Base-by-base conservation (phyloP, 2,888 invertebrate species). In the Coleophora flavipennella region DNA sequence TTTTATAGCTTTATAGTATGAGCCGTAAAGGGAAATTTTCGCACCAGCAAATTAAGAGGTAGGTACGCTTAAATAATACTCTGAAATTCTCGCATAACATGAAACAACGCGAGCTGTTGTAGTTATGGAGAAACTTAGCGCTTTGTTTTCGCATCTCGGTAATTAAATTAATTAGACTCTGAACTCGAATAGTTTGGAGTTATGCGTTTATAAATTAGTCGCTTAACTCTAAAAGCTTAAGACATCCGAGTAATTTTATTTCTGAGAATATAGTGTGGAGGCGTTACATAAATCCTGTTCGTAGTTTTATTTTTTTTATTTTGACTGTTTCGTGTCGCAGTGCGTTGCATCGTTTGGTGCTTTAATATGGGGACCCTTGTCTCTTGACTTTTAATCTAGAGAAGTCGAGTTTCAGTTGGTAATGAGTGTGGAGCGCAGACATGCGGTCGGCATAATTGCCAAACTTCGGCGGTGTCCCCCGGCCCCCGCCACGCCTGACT, bases 401-500 rank as follows among this genome's bases (percentile, higher is more conserved):
- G 73, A 70, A 77, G 73, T 72, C 60, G 71, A 73, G 74, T 75
- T 81, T 71, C 64, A 68, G 70, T 62, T 64, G 64, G 78, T 81
- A 81, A 81, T 81, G 78, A 81, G 80, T 75, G 71, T 67, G 73
- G 77, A 78, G 78, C 73, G 71, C 72, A 78, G 80, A 81, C 83
- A 79, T 81, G 83, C 78, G 83, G 83, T 80, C 78, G 74, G 73
- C 79, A 69, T 84, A 84, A 84, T 84, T 84, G 80, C 80, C 81
- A 81, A 84, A 84, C 80, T 84, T 84, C 71, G 72, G 60, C 62
- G 62, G 67, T 66, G 63, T 60, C 59, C 60, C 69, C 66, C 62
- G 65, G 48, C 59, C 65, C 62, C 69, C 67, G 61, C 65, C 48
- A 58, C 65, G 61, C 69, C 51, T 61, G 63, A 64, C 72, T 75